Evolutionary conservation across 2,797 vertebrate genomes (phyloP).

Genomic region (Borostomias antarcticus): DNA sequence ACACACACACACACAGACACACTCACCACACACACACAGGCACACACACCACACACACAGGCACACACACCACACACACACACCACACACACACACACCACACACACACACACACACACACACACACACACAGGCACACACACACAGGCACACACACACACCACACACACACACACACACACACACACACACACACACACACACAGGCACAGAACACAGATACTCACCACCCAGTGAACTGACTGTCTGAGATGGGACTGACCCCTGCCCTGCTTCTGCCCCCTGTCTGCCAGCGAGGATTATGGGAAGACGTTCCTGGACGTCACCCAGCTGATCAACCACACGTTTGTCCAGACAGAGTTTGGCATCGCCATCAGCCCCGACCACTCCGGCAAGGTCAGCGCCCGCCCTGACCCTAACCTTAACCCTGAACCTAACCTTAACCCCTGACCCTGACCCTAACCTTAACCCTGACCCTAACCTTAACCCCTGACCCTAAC

Average conservation of each 20-base stretch:
- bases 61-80: not conserved
- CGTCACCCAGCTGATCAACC: constrained; percentile 88
- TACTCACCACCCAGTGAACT: not conserved
- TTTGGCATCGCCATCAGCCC: constrained; percentile 92
- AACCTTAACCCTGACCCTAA: too few relatives aligned
- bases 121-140: not conserved
- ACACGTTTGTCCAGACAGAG: constrained; percentile 91
- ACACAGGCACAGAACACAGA: not conserved
- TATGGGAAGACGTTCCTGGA: constrained; percentile 93
- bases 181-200: not conserved
- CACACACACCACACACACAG: not conserved
- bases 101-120: not conserved
- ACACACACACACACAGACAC: not conserved
- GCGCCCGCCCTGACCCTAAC: too few relatives aligned
- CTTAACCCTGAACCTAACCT: too few relatives aligned
- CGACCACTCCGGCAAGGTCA: constrained; percentile 91
- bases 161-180: not conserved
- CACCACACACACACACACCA: too few relatives aligned
- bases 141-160: not conserved
- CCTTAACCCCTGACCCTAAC: too few relatives aligned
- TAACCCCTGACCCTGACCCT: too few relatives aligned
- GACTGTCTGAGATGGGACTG: not conserved
- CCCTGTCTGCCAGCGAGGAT: constrained; percentile 83
- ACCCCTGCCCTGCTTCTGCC: too few relatives aligned
- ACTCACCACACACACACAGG: not conserved